Percentiles rank a stretch among this genome's conserved stretches.
phyloP scores from a whole-genome alignment of 2,113 vertebrate species.

The Felis catus region F.catus_Fca126_mat1.0 CM031417.1:116906501-116907000 shows the following conservation, averaged over 20 bases:
- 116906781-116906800: background rate
- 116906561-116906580: background rate
- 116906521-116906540: background rate
- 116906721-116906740: background rate
- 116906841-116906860: background rate
- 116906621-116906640: background rate
- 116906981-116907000: background rate
- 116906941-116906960: background rate
- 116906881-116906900: background rate
- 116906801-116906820: background rate
- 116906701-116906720: background rate
- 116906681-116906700: background rate
- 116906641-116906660: too few species aligned
- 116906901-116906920: background rate
- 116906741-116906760: background rate
- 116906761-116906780: background rate
- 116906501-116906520: background rate
- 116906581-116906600: background rate
- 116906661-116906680: background rate
- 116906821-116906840: background rate
- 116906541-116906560: background rate
- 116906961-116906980: background rate
- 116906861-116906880: background rate
- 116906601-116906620: background rate
- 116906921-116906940: background rate